Evolutionary conservation across 2,113 vertebrate genomes (phyloP), one percentile per base, ranked within the genome.

Genomic region (Motacilla alba): DNA sequence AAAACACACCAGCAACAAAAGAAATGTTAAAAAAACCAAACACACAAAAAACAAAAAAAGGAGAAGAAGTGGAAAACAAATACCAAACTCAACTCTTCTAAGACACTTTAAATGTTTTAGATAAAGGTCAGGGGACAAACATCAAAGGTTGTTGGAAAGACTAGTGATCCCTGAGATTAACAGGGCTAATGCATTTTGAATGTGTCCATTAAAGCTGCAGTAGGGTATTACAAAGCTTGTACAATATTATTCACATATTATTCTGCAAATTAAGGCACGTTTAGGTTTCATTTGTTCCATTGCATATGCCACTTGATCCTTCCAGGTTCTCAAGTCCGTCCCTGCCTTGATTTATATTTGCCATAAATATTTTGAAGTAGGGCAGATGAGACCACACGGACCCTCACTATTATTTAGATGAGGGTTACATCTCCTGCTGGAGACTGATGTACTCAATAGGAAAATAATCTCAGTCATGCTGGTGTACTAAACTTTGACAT

Each of bases 321-420:
- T 83, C 35, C 75, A 70, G 46, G 41, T 90, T 87, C 67, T 59
- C 59, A 83, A 31, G 41, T 76, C 63, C 78, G 15, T 58, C 50
- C 10, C 39, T 67, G 39, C 11, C 63, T 95, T 90, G 58, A 93
- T 94, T 91, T 94, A 80, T 85, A 52, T 77, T 79, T 87, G 44
- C 58, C 26, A 46, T 87, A 95, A 95, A 94, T 83, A 91, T 91
- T 95, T 90, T 90, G 91, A 95, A 77, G 46, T 50, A 85, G 35
- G 84, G 30, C 83, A 95, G 91, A 77, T 91, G 78, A 83, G 74
- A 43, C 70, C 58, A 50, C 31, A 43, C 31, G 82, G 74, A 92
- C 22, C 49, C 43, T 44, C 74, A 55, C 35, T 43, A 15, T 15
- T 87, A 83, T 82, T 91, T 87, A 92, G 64, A 60, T 78, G 46